Evolutionary conservation across 2,888 invertebrate genomes (phyloP), one percentile per base, ranked within the genome.

Genomic region (Dicranocentrus wangi): DNA sequence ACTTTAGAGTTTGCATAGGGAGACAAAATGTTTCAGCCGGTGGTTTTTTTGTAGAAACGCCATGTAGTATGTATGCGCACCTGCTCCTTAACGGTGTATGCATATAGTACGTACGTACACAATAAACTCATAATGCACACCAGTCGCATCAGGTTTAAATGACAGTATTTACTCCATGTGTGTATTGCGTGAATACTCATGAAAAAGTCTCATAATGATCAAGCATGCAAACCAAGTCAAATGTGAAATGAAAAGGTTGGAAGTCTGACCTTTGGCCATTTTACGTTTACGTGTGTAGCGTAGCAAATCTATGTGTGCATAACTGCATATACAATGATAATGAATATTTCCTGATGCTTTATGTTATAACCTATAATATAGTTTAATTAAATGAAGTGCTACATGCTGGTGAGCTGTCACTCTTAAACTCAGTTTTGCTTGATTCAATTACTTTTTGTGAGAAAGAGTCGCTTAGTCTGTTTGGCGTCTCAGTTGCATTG

Each of bases 181-280:
- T n/a, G n/a, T n/a, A n/a, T 47, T 5, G 47, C 21, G 55, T 21
- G 23, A 5, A 2, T 55, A 21, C 55, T 7, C 55, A 60, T 60
- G 53, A 53, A 53, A 53, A 53, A 53, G 3, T 19, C 19, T 21
- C 53, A 5, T 2, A 32, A 32, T 13, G 17, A 32, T 65, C 23
- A 43, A 19, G 23, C 63, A 63, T 42, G 19, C 39, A 55, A 69
- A 53, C 0, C 32, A 32, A 68, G 53, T 68, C 13, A n/a, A 15
- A 61, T 61, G 39, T 39, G 66, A 66, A 47, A 66, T 66, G 43
- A 21, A 53, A 43, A 65, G 65, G 65, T 65, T 68, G 68, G 53
- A 19, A 28, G 32, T 51, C 53, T 68, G 68, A 68, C 68, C 68
- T 68, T 68, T 68, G 61, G n/a, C 25, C 25, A 17, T 61, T 61